These are phyloP conservation scores for Crotalus adamanteus DNA, from an alignment of 2,797 vertebrate genomes.

Conservation along the genomic window DNA sequence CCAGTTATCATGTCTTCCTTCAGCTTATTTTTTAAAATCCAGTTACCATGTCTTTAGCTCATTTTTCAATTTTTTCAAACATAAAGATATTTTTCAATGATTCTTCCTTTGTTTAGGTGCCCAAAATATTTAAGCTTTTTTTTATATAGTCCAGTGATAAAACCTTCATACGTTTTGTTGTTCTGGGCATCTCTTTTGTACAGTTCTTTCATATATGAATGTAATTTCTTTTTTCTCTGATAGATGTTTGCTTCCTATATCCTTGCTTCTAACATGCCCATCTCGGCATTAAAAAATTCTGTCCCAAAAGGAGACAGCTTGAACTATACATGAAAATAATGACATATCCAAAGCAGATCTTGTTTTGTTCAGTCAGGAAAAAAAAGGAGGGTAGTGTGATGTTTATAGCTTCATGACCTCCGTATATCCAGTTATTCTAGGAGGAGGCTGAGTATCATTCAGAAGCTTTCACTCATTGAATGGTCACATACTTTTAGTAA, in stretches of 20 bases:
- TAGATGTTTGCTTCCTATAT: background rate
- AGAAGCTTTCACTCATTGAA: background rate
- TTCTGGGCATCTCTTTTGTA: background rate
- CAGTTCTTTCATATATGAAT: background rate
- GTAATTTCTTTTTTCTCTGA: background rate
- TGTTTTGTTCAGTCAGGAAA: background rate
- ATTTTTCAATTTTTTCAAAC: background rate
- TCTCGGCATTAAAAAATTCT: background rate
- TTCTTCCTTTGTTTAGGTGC: background rate
- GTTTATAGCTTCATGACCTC: background rate
- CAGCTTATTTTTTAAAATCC: background rate
- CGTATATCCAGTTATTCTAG: background rate
- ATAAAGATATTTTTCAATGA: background rate
- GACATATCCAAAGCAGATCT: background rate
- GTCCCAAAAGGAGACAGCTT: background rate
- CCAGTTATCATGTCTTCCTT: background rate
- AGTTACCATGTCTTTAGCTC: background rate
- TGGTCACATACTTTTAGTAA: background rate
- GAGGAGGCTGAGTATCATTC: background rate
- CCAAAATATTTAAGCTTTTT: background rate
- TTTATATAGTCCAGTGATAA: background rate
- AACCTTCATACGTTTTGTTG: background rate
- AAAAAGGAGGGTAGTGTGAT: background rate
- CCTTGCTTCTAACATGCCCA: background rate
- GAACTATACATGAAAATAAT: background rate